Conservation (phyloP, 2,797 vertebrate species). For the Neoniphon sammara region DNA sequence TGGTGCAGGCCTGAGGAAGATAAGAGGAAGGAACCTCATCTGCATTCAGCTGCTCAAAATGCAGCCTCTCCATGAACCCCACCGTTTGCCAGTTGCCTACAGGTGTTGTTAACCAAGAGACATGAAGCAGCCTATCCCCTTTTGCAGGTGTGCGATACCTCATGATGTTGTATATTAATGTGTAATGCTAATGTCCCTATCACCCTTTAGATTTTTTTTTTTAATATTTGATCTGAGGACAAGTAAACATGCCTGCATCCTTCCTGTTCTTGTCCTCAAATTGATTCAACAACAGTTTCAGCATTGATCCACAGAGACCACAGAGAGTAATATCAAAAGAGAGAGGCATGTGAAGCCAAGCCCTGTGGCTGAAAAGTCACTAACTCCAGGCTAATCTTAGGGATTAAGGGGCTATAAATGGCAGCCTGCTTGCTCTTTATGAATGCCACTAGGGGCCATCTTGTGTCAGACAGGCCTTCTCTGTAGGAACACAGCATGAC, state of each 20-base stretch:
- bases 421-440: slow-evolving; percentile 68
- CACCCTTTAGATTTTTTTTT: slow-evolving; percentile 38
- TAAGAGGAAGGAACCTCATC: slow-evolving; percentile 62
- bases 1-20: slow-evolving; percentile 29
- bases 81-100: slow-evolving; percentile 65
- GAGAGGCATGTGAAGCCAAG: slow-evolving; percentile 71
- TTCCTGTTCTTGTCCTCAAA: slow-evolving; percentile 35
- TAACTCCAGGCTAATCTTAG: slow-evolving; percentile 79
- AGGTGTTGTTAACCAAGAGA: slow-evolving; percentile 64
- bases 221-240: slow-evolving; percentile 25
- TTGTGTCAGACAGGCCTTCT: slow-evolving; percentile 52
- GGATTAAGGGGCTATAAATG: slow-evolving; percentile 81
- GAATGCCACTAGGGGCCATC: slow-evolving; percentile 61
- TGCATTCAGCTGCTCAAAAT: slow-evolving; percentile 73
- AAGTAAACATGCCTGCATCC: slow-evolving; percentile 43
- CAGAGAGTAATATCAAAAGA: slow-evolving; percentile 59
- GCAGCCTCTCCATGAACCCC: slow-evolving; percentile 70
- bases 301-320: slow-evolving; percentile 24
- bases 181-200: slow-evolving; percentile 34
- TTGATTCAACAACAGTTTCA: slow-evolving; percentile 23
- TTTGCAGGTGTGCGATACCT: slow-evolving; percentile 62
- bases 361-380: slow-evolving; percentile 71
- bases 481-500: slow-evolving; percentile 61
- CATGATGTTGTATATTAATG: slow-evolving; percentile 21
- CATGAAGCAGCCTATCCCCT: slow-evolving; percentile 59